Base-by-base conservation (phyloP, 2,888 invertebrate species). In the Pandemis heparana region DNA sequence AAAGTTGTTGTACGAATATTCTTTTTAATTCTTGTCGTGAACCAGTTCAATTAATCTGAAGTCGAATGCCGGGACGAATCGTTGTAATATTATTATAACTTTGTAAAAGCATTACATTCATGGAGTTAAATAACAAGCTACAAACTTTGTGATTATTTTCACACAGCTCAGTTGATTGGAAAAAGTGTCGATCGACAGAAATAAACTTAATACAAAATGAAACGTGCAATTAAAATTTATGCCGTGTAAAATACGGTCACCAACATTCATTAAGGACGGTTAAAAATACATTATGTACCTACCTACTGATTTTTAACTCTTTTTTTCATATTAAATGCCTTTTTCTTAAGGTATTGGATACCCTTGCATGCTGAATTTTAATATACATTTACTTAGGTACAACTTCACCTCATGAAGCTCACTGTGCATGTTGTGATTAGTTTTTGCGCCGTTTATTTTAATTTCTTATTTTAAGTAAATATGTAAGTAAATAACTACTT, bases 111-210 rank as follows among this genome's bases (percentile, higher is more conserved):
- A 56, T 56, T 23, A 56, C 56, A 23, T 23, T 56, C 5, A 56
- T 23, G 5, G 56, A 56, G 23, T 56, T 56, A 23, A 56, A 10
- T 56, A 56, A 56, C 56, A 56, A 56, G 56, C 56, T 56, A 18
- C 23, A 23, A 32, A 23, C 23, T 51, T 51, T 23, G 23, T 56
- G 10, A 18, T 56, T 56, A 23, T 10, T 51, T 16, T 8, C 16
- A 18, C 23, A 53, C 23, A 56, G 56, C 23, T 56, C 56, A 56
- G 12, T 23, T 23, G n/a, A 23, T 56, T 23, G 56, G 56, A 5
- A 23, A 56, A 23, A 23, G 23, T 56, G 12, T 12, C 56, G 51
- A 56, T 53, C 16, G 5, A 51, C 51, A 12, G 23, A 56, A 5
- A 56, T 18, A 16, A 16, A 46, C 9, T 12, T 46, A 9, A 18